Conservation (phyloP, 2,797 vertebrate genomes). For the Scyliorhinus canicula region DNA sequence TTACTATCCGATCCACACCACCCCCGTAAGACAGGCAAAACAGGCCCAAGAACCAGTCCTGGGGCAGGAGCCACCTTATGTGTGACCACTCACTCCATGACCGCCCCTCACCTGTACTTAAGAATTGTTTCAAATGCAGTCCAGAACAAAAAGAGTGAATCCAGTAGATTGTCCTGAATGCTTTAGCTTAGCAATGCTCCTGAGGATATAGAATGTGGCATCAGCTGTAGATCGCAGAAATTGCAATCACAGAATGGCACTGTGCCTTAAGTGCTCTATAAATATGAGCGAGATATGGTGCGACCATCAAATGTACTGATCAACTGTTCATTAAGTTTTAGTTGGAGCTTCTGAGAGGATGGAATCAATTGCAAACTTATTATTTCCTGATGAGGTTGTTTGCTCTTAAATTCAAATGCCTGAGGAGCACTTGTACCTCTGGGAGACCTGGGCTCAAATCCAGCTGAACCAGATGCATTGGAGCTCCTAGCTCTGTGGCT, state of each 20-base stretch:
- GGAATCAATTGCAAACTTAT: not conserved
- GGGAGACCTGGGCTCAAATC: not conserved
- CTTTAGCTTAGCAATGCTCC: not conserved
- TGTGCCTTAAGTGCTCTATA: not conserved
- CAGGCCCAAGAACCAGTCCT: too few species aligned
- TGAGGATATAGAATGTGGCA: not conserved
- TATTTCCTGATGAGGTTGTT: not conserved
- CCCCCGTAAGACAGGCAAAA: too few species aligned
- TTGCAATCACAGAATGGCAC: not conserved
- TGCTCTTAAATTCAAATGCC: not conserved
- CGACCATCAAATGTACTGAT: conserved; percentile 9
- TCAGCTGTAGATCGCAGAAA: not conserved
- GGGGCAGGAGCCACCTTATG: too few species aligned
- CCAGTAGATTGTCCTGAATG: not conserved
- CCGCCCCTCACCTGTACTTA: not conserved
- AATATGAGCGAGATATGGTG: not conserved
- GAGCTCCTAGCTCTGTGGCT: not conserved
- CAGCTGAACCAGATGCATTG: not conserved
- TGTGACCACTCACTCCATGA: too few species aligned
- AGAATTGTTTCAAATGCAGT: not conserved
- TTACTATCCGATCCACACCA: too few species aligned
- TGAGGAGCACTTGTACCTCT: not conserved
- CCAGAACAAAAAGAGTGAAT: not conserved
- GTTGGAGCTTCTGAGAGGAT: not conserved
- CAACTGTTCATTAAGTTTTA: not conserved